Base-by-base conservation (phyloP, 2,797 vertebrate species). In the Rhinella marina region DNA sequence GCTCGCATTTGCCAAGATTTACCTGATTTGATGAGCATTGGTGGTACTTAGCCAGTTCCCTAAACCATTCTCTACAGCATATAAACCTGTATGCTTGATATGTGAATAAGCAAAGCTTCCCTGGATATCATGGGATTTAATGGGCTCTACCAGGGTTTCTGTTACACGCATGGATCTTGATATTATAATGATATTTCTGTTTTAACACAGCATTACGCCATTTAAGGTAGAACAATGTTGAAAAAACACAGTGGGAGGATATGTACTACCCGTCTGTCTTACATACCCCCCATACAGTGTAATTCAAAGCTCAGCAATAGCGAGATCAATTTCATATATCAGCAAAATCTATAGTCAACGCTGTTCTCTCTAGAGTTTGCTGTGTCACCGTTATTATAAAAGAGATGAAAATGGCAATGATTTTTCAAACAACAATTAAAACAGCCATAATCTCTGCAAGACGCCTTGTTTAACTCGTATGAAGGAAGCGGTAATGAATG, bases 401-500 rank as follows among this genome's bases (percentile, higher is more conserved):
- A 81, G 78, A 87, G 68, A 87, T n/a, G 56, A 87, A 82, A 83
- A 83, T 83, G 86, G 81, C 86, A 83, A 87, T 87, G 86, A 87
- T 76, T 83, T 77, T 81, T 87, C 86, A 83, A 83, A 32, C 81
- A 82, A 83, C 86, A 87, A 87, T 87, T 87, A 87, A 87, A 78
- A 82, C 81, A 87, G 81, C 81, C 66, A 50, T 87, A 87, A 77
- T 87, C 86, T 83, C 86, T 77, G 86, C 86, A 83, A 76, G 86
- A 68, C 41, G 81, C 81, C 86, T 83, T 68, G 87, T 85, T 88
- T 88, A 88, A 88, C 77, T 76, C 54, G 66, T 81, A 56, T 17
- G 77, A 76, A 81, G 77, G 52, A 80, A 72, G 76, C 73, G 14
- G 82, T 88, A 84, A 84, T 80, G 76, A 88, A 81, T 81, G 82